phyloP scores from a whole-genome alignment of 2,113 vertebrate genomes.

The Oryzias curvinotus region DNA sequence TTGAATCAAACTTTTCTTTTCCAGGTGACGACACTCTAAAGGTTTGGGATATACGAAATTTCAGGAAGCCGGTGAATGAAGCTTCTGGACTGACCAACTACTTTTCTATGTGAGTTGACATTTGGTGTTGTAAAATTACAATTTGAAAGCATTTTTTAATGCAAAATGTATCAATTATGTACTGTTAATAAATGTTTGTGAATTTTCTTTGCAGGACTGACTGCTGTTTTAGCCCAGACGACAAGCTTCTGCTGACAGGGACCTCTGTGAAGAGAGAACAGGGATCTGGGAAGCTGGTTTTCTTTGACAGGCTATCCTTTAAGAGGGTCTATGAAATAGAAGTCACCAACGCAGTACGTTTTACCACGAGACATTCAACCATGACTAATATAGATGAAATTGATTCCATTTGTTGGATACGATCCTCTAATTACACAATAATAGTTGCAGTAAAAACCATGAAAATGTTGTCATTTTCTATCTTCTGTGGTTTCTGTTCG shows the following conservation, averaged over 20 bases:
- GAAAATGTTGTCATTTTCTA: too few relatives aligned
- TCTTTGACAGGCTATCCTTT: conserved; percentile 87
- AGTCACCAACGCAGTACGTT: conserved; percentile 90
- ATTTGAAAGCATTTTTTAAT: background rate
- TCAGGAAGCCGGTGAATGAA: conserved; percentile 89
- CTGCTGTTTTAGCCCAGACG: conserved; percentile 97
- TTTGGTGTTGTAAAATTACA: background rate
- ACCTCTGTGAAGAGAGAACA: conserved; percentile 90
- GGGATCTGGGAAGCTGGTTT: conserved; percentile 88
- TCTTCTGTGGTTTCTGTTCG: too few relatives aligned
- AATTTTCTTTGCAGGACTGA: conserved; percentile 83
- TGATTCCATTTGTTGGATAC: too few relatives aligned
- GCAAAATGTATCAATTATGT: conserved; percentile 3
- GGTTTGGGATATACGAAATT: conserved; percentile 95
- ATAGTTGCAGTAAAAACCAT: too few relatives aligned
- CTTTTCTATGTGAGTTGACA: conserved; percentile 88
- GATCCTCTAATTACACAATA: background rate
- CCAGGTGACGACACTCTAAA: conserved; percentile 95
- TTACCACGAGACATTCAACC: background rate
- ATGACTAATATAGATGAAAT: background rate
- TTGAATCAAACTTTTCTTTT: conserved; percentile 14
- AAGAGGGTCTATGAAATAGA: conserved; percentile 90
- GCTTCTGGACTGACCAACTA: conserved; percentile 83
- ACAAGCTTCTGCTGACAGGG: conserved; percentile 91
- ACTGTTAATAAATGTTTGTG: conserved; percentile 1